Evolutionary conservation across 92 coral and sea anemone genomes (phyloP).

Genomic region (Heliopora coerulea): DNA sequence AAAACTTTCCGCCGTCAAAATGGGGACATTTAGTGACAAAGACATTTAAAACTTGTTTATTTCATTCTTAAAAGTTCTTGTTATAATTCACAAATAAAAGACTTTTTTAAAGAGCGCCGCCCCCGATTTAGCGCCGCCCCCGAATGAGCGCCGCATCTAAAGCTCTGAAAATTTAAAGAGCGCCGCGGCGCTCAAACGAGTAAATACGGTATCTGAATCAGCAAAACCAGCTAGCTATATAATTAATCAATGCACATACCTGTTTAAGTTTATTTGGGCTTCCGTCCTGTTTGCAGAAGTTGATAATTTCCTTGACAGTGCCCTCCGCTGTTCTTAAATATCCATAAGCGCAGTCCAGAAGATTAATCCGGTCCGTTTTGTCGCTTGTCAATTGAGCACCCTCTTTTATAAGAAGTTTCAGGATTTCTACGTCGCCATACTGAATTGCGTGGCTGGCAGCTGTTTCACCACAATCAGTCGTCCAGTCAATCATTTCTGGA

Average conservation of each 20-base stretch:
- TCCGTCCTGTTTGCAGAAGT: background rate
- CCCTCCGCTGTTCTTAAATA: slow-evolving; percentile 2
- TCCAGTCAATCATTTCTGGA: background rate
- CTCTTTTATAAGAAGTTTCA: background rate
- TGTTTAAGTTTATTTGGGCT: background rate
- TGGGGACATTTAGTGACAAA: too few species aligned
- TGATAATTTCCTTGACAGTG: slow-evolving; percentile 6
- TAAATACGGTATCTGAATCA: too few species aligned
- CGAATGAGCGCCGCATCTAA: too few species aligned
- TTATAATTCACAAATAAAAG: too few species aligned
- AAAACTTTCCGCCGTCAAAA: too few species aligned
- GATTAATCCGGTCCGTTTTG: background rate
- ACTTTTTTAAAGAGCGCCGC: too few species aligned
- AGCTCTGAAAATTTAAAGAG: too few species aligned
- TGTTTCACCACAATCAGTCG: slow-evolving; percentile 1
- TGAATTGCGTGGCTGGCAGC: background rate
- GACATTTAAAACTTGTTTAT: too few species aligned
- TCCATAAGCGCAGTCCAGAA: slow-evolving; percentile 26
- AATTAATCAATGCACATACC: background rate
- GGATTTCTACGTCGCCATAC: background rate
- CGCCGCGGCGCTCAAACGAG: too few species aligned
- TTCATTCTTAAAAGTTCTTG: too few species aligned
- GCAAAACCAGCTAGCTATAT: too few species aligned
- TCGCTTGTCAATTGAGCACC: background rate
- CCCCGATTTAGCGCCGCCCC: too few species aligned